Evolutionary conservation across 2,113 vertebrate genomes (phyloP).

Genomic region (Malaclemys terrapin): DNA sequence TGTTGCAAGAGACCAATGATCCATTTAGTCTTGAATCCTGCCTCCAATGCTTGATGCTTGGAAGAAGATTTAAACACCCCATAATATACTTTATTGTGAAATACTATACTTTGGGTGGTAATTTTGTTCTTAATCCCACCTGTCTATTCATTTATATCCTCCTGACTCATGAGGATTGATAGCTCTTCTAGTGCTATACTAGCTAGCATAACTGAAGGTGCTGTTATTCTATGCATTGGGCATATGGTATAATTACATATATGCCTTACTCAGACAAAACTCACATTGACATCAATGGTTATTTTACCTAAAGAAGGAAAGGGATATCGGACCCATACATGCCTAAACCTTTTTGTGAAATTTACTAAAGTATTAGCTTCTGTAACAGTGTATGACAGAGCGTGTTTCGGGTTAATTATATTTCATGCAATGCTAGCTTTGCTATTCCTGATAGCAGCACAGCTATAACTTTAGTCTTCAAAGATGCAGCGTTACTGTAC

Average conservation of each 20-base stretch:
- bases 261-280: constrained; percentile 33
- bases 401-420: constrained; percentile 52
- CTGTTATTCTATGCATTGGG: constrained; percentile 21
- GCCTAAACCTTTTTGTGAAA: background rate
- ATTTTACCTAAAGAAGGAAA: constrained; percentile 25
- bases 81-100: background rate
- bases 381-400: constrained; percentile 7
- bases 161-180: constrained; percentile 5
- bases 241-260: constrained; percentile 16
- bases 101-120: constrained; percentile 22
- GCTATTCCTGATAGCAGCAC: constrained; percentile 22
- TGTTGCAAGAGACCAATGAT: background rate
- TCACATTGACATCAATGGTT: background rate
- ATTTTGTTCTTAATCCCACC: constrained; percentile 32
- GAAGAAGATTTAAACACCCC: background rate
- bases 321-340: fast-evolving
- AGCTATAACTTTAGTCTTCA: constrained; percentile 33
- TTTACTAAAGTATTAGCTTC: constrained; percentile 2
- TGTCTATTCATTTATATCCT: constrained; percentile 37
- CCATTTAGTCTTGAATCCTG: background rate
- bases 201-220: constrained; percentile 7
- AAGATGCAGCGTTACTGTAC: background rate
- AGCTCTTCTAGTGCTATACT: constrained; percentile 54
- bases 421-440: constrained; percentile 32
- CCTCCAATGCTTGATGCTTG: background rate